phyloP scores from a whole-genome alignment of 2,113 vertebrate genomes.

The Tapirus terrestris region DNA sequence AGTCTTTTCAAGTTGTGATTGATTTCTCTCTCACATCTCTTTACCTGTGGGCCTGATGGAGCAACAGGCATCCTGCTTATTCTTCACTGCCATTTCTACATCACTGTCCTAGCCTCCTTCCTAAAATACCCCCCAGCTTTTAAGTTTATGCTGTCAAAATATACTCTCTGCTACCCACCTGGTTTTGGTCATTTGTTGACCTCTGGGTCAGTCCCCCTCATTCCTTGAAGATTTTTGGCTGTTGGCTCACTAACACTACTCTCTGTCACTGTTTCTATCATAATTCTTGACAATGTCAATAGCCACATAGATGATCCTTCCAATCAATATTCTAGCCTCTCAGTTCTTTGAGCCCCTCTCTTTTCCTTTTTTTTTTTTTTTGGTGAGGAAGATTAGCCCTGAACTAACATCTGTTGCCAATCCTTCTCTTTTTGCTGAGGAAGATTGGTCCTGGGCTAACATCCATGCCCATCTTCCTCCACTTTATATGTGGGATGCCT shows the following conservation, averaged over 20 bases:
- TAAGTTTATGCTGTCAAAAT: conserved; percentile 41
- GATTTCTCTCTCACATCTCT: not conserved
- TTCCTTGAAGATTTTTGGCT: conserved; percentile 51
- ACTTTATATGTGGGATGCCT: no score
- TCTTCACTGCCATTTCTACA: conserved; percentile 24
- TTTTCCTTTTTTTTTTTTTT: no score
- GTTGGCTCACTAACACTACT: not conserved
- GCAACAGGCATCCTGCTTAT: not conserved
- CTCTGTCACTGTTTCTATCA: not conserved
- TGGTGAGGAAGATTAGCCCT: no score
- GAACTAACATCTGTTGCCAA: no score
- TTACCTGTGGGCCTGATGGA: not conserved
- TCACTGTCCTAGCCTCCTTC: not conserved
- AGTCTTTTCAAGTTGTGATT: not conserved
- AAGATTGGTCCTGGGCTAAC: no score
- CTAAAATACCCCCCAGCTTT: not conserved
- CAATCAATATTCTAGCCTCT: not conserved
- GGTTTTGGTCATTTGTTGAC: not conserved
- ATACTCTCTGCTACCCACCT: not conserved
- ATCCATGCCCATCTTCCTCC: no score
- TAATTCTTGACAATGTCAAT: conserved; percentile 19
- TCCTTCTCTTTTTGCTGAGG: no score
- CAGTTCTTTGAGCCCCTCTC: not conserved
- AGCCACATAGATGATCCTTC: not conserved
- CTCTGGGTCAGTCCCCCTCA: not conserved